Base-by-base conservation (phyloP, 2,888 invertebrate genomes). In the Scaptomyza polygonia region DNA sequence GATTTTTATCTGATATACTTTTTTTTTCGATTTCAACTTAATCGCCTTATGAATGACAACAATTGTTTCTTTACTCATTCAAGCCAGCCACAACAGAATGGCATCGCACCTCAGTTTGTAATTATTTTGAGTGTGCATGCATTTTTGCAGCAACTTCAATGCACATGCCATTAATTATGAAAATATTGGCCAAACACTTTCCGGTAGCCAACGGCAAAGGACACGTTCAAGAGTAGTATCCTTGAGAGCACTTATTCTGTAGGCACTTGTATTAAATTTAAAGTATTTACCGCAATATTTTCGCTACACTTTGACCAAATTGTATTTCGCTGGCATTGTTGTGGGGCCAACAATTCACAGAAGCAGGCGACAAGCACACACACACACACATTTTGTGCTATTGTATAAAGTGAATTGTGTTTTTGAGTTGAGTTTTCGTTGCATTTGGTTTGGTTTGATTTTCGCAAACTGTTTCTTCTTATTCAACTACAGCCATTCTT, bases 121-220 rank as follows among this genome's bases (percentile, higher is more conserved):
- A 79, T 85, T 85, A 79, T 75, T 45, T 74, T 58, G 58, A 39
- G 39, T 43, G 59, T 65, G n/a, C n/a, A 53, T 65, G 58, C 16
- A 32, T 29, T 16, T 30, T 47, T 63, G 53, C 40, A 34, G 55
- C 40, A 67, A 72, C 67, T 76, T 76, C 76, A 62, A 52, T 66
- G 67, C 70, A 70, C 77, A 76, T 68, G 72, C 73, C 78, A 82
- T 82, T 82, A 82, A 87, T 87, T 87, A 82, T 85, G 79, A 82
- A 87, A 82, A 87, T 87, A 82, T 82, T 87, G 82, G 76, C 64
- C 76, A 81, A 86, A 87, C 82, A 82, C 87, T 86, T 84, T 66
- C 51, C 53, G 55, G 59, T 62, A 5, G 56, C 40, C 25, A 45
- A 36, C n/a, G 40, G 48, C 54, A 44, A 45, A 34, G 65, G 70